phyloP scores from a whole-genome alignment of 2,113 vertebrate species.

The Chaetops frenatus region DNA sequence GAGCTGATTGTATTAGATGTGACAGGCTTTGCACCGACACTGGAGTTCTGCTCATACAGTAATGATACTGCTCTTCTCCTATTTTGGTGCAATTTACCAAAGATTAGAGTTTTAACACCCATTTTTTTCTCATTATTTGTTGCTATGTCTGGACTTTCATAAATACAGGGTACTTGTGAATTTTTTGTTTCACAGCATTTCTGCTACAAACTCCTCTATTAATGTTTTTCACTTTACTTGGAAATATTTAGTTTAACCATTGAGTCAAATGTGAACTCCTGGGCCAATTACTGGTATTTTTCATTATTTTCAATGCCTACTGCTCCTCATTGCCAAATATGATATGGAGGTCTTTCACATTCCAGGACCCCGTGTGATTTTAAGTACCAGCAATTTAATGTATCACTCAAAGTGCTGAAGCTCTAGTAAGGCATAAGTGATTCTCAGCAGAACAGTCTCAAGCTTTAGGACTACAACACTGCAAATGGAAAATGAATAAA shows the following conservation, averaged over 20 bases:
- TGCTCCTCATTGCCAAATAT: neutral
- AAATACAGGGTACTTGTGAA: neutral
- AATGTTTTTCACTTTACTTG: neutral
- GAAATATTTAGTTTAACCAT: neutral
- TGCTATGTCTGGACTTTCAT: neutral
- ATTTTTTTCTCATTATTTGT: neutral
- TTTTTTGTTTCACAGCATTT: neutral
- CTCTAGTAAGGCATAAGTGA: neutral
- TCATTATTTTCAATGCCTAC: neutral
- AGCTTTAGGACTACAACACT: neutral
- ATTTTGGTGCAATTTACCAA: neutral
- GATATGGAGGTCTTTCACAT: neutral
- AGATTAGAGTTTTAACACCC: neutral
- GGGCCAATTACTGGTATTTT: neutral
- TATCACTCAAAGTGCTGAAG: neutral
- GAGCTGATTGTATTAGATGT: slow-evolving; percentile 40
- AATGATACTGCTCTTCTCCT: neutral
- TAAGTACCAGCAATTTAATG: neutral
- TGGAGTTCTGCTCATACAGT: neutral
- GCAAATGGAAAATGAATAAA: neutral
- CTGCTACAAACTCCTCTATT: neutral
- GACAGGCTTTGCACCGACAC: slow-evolving; percentile 47
- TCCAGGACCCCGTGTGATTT: neutral
- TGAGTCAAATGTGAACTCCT: neutral
- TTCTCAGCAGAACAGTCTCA: neutral